Conservation (phyloP, 2,797 vertebrate species). For the Sciaenops ocellatus region DNA sequence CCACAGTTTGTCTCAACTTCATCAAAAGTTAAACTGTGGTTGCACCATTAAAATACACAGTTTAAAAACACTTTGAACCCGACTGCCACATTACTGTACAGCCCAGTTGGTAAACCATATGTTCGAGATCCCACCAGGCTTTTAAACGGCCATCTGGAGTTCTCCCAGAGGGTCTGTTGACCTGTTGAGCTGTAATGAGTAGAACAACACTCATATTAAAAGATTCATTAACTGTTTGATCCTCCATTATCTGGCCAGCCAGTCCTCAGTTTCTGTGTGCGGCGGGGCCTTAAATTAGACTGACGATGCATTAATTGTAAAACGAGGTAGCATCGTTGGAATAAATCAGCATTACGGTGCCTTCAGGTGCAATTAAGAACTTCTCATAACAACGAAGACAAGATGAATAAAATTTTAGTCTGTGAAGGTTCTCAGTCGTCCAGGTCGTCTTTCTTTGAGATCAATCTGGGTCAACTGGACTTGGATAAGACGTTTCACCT, state of each 20-base stretch:
- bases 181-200: background rate
- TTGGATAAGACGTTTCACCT: too few species aligned
- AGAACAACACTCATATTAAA: background rate
- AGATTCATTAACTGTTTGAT: background rate
- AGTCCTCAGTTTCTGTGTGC: background rate
- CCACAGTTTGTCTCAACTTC: too few species aligned
- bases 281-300: background rate
- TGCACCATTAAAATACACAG: too few species aligned
- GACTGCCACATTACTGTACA: background rate
- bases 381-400: background rate
- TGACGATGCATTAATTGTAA: too few species aligned
- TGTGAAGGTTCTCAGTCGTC: too few species aligned
- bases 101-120: background rate
- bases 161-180: background rate
- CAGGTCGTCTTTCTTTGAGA: too few species aligned
- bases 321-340: background rate
- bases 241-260: background rate
- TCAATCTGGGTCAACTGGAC: too few species aligned
- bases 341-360: background rate
- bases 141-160: background rate
- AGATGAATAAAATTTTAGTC: too few species aligned
- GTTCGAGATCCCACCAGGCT: background rate
- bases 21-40: too few species aligned
- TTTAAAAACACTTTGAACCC: too few species aligned
- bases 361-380: background rate